Conservation (phyloP, 2,888 invertebrate genomes). For the Alloscopus bannaensis region DNA sequence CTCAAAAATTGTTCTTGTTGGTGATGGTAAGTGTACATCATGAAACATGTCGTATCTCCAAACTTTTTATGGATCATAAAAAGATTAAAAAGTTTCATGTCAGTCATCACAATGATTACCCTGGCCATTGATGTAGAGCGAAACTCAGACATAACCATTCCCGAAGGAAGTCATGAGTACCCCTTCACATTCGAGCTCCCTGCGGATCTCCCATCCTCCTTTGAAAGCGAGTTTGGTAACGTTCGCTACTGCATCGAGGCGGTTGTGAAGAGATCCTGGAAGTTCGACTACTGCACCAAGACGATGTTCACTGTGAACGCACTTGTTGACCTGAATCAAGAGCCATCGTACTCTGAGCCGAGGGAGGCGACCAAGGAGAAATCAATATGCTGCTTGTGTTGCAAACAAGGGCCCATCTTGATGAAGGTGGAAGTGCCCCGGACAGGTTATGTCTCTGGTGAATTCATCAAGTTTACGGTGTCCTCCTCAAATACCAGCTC, state of each 20-base stretch:
- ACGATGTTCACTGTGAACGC: conserved; percentile 61
- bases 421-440: conserved; percentile 46
- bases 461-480: conserved; percentile 45
- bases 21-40: conserved; percentile 35
- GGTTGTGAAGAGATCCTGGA: conserved; percentile 58
- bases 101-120: no score
- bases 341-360: conserved; percentile 42
- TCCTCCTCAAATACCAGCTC: conserved; percentile 42
- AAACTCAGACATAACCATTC: conserved; percentile 41
- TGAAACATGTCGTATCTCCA: neutral
- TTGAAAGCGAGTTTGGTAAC: conserved; percentile 42
- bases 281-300: conserved; percentile 55
- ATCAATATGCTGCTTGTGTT: conserved; percentile 56
- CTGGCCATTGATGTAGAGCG: conserved; percentile 31
- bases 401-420: conserved; percentile 49
- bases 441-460: conserved; percentile 59
- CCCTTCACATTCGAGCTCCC: conserved; percentile 57
- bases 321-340: conserved; percentile 59
- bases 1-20: conserved; percentile 31
- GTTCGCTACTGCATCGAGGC: conserved; percentile 58
- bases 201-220: conserved; percentile 55
- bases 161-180: conserved; percentile 47
- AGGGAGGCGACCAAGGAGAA: conserved; percentile 40
- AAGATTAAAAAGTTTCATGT: neutral
- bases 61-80: neutral